Percentiles rank a stretch among this genome's conserved stretches.
phyloP scores from a whole-genome alignment of 2,113 vertebrate species.

The Halichoeres trimaculatus region DNA sequence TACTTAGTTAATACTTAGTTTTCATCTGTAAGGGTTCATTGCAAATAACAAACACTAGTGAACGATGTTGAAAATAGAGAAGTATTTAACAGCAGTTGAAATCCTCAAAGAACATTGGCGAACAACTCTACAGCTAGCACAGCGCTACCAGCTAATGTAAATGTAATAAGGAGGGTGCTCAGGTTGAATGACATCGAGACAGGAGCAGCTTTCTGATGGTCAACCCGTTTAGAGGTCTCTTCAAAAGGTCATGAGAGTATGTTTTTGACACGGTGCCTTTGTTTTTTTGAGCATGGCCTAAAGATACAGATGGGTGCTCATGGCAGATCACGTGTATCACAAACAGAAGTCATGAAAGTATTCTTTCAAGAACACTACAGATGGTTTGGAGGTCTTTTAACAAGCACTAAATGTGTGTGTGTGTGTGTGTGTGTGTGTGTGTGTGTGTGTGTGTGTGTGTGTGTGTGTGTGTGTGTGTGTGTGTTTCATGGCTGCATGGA shows the following conservation, averaged over 20 bases:
- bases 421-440: slow-evolving; percentile 8
- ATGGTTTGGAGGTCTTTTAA: slow-evolving; percentile 51
- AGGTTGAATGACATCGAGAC: background rate
- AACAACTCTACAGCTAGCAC: background rate
- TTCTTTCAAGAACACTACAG: slow-evolving; percentile 42
- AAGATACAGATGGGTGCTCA: slow-evolving; percentile 5
- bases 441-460: slow-evolving; percentile 11
- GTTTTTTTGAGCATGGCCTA: slow-evolving; percentile 22
- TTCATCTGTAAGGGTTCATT: too few species aligned
- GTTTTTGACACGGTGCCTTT: slow-evolving; percentile 26
- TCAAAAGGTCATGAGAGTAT: background rate
- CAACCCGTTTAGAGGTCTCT: background rate
- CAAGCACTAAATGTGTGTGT: slow-evolving; percentile 10
- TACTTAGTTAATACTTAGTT: too few species aligned
- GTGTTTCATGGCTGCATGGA: slow-evolving; percentile 14
- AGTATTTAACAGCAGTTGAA: background rate
- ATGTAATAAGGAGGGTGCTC: too few species aligned
- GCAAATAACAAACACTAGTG: too few species aligned
- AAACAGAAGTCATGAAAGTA: slow-evolving; percentile 47
- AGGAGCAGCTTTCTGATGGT: slow-evolving; percentile 13
- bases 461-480: slow-evolving; percentile 11
- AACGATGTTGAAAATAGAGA: too few species aligned
- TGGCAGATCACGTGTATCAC: slow-evolving; percentile 13
- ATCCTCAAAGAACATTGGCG: background rate
- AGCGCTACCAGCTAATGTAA: background rate